phyloP scores from a whole-genome alignment of 2,113 vertebrate genomes.

The Guaruba guarouba region DNA sequence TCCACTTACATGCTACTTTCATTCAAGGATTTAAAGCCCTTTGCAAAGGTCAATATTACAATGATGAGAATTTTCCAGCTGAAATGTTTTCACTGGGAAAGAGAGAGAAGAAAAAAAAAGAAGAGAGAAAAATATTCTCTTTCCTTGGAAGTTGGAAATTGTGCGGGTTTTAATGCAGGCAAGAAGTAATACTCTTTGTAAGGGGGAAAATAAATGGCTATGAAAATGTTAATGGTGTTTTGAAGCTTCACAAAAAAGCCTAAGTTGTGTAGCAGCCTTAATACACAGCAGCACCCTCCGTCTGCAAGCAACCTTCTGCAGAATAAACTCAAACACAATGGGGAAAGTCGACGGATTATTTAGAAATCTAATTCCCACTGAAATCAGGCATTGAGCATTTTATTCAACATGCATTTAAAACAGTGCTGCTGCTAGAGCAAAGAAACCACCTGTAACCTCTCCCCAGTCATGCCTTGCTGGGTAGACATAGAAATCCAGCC shows the following conservation, averaged over 20 bases:
- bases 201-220: not conserved
- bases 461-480: not conserved
- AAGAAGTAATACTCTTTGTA: not conserved
- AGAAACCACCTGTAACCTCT: not conserved
- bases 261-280: constrained; percentile 20
- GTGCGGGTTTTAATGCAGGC: not conserved
- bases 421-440: not conserved
- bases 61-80: constrained; percentile 63
- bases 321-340: constrained; percentile 33
- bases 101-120: not conserved
- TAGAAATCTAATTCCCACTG: constrained; percentile 19
- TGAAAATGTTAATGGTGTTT: constrained; percentile 55
- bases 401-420: not conserved
- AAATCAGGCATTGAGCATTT: not conserved
- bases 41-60: constrained; percentile 55
- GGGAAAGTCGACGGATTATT: constrained; percentile 9
- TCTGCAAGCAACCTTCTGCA: constrained; percentile 49
- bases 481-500: not conserved
- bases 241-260: constrained; percentile 27
- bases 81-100: constrained; percentile 49
- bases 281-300: not conserved
- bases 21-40: constrained; percentile 61
- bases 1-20: constrained; percentile 20
- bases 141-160: constrained; percentile 20
- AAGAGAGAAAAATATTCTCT: not conserved